Base-by-base conservation (phyloP, 1,140 invertebrate species). In the Drosophila pachea region DNA sequence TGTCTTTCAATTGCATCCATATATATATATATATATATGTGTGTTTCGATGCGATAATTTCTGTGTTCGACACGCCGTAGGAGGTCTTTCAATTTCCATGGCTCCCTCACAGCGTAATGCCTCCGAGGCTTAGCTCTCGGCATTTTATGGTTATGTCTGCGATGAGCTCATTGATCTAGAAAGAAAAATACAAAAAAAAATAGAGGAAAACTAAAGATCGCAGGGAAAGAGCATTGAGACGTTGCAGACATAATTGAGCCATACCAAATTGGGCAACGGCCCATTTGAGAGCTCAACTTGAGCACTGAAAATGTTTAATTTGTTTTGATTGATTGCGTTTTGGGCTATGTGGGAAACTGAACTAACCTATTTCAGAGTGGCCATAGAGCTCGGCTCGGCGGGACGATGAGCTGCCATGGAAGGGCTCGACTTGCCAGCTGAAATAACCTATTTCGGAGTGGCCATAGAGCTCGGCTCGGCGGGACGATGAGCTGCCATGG, bases 121-220 rank as follows among this genome's bases (percentile, higher is more conserved):
- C 38, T 38, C 29, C 11, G 5, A 35, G 47, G 29, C n/a, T 56
- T 32, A 47, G 12, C 40, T 52, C 16, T 58, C 50, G 38, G 40
- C 38, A 11, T 43, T 38, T 47, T 49, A 40, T 65, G 8, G 38
- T 54, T 42, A 14, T 47, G 32, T 47, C n/a, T 45, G 11, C 36
- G 53, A 5, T 58, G 47, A 64, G 52, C 61, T 69, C 62, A 69
- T 52, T 65, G 53, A 40, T 52, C n/a, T 32, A 33, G 22, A 61
- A 48, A 11, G 11, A 50, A 36, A 22, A 35, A 4, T 29, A 36
- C 8, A 22, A 22, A 48, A 8, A 40, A 2, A 5, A 8, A 31
- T 4, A 38, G 33, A 36, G 9, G 31, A 12, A 50, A 14, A n/a
- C 5, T 31, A 32, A 42, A 42, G 22, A 22, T 22, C 22, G 22